Evolutionary conservation across 2,888 invertebrate species (phyloP), one percentile per base, ranked within the genome.

Genomic region (Folsomia candida): DNA sequence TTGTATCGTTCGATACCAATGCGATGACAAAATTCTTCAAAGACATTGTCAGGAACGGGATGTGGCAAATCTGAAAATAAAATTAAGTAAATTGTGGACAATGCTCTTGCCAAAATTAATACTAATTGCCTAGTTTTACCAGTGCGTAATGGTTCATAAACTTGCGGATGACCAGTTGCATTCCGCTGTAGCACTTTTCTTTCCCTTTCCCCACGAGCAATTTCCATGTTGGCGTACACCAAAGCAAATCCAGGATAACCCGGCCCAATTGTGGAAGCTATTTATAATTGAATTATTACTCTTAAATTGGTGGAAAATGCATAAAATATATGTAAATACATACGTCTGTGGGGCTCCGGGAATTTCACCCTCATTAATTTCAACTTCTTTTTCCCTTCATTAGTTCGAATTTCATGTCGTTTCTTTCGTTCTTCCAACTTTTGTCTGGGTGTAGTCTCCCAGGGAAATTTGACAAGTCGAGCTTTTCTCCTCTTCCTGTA

Each of bases 231-330:
- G 9, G 72, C 69, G 25, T 72, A 69, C 1, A 72, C 57, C 0
- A 72, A 54, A 0, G 67, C 72, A 20, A 67, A 61, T 11, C 67
- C 47, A 2, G 72, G 72, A 54, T 72, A 72, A 18, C 72, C 72
- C 11, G 24, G 57, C n/a, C 72, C 72, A 24, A 72, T 60, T 24
- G 59, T 70, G 14, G 47, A 59, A 0, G 72, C 72, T 72, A 51
- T 37, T 14, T 2, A 22, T 60, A 54, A n/a, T n/a, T n/a, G n/a
- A n/a, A n/a, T n/a, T n/a, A n/a, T n/a, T n/a, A n/a, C n/a, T n/a
- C n/a, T n/a, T n/a, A n/a, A n/a, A n/a, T n/a, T n/a, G n/a, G n/a
- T n/a, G n/a, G n/a, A n/a, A n/a, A n/a, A n/a, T n/a, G n/a, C n/a
- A n/a, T n/a, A n/a, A 11, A n/a, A n/a, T n/a, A n/a, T n/a, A n/a